Percentiles rank a stretch among this genome's conserved stretches.
Conservation (phyloP, 1,140 invertebrate species). For the Brachionus rotundiformis region DNA sequence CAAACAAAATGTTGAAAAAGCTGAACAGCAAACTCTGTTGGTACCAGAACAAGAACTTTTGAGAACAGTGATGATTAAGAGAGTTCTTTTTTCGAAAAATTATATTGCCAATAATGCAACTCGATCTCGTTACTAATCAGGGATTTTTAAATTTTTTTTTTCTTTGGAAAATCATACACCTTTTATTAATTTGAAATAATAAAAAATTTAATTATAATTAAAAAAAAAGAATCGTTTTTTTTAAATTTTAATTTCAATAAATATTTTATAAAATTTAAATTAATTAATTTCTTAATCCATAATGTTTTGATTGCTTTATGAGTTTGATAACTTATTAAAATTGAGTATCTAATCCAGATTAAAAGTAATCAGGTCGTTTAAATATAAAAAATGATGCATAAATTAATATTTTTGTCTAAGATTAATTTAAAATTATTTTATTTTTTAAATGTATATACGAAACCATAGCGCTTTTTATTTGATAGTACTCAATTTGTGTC, state of each 20-base stretch:
- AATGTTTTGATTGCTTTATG: background rate
- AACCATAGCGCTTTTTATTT: conserved; percentile 2
- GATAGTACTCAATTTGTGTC: background rate
- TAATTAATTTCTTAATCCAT: background rate
- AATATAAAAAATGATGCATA: no score
- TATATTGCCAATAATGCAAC: background rate
- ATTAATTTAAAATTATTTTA: no score
- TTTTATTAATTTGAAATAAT: background rate
- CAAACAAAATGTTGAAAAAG: conserved; percentile 28
- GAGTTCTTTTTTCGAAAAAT: background rate
- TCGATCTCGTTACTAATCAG: conserved; percentile 16
- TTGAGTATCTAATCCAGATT: no score
- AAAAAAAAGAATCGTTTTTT: conserved; percentile 20
- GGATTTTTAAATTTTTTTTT: background rate
- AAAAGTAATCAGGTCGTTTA: no score
- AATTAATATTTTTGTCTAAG: background rate
- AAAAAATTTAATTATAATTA: conserved; percentile 22
- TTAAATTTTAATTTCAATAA: conserved; percentile 15
- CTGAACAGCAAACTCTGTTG: background rate
- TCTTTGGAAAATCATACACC: background rate
- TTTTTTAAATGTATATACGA: background rate
- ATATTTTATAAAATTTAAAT: conserved; percentile 31
- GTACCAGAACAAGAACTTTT: conserved; percentile 17
- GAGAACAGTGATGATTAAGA: background rate
- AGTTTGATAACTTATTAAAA: conserved; percentile 16